Conservation (phyloP, 2,797 vertebrate genomes). For the Spheniscus humboldti region DNA sequence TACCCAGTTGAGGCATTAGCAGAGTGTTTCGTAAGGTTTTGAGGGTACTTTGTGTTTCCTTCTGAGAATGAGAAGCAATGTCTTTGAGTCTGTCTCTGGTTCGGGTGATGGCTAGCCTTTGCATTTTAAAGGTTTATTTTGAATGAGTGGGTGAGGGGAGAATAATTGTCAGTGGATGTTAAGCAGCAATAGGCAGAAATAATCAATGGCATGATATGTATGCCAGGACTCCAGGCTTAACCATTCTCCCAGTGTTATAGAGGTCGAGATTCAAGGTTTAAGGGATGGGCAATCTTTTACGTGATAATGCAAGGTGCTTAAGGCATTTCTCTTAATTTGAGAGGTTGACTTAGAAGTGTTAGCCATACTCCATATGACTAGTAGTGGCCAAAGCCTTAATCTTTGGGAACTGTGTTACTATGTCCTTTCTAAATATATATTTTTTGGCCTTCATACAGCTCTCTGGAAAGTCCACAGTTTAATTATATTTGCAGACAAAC, state of each 20-base stretch:
- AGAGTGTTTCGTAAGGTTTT: background rate
- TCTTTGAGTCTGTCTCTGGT: background rate
- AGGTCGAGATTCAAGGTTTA: background rate
- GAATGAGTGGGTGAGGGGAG: background rate
- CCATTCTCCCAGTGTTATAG: rapidly evolving
- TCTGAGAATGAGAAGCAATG: background rate
- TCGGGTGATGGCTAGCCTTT: background rate
- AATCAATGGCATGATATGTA: background rate
- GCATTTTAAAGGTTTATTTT: background rate
- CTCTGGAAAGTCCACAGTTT: background rate
- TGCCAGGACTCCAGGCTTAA: background rate
- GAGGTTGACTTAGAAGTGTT: background rate
- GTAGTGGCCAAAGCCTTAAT: background rate
- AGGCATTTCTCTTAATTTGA: background rate
- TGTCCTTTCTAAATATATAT: background rate
- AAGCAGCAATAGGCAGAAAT: background rate
- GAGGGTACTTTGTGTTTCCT: background rate
- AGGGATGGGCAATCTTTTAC: background rate
- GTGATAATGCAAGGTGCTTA: background rate
- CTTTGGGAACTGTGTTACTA: background rate
- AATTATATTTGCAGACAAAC: background rate
- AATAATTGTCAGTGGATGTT: background rate
- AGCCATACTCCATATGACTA: background rate
- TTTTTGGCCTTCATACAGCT: background rate
- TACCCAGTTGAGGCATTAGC: background rate